A percentile compares a stretch with the other conserved stretches of the same genome.
phyloP scores from a whole-genome alignment of 2,113 vertebrate genomes.

The Litocranius walleri region DNA sequence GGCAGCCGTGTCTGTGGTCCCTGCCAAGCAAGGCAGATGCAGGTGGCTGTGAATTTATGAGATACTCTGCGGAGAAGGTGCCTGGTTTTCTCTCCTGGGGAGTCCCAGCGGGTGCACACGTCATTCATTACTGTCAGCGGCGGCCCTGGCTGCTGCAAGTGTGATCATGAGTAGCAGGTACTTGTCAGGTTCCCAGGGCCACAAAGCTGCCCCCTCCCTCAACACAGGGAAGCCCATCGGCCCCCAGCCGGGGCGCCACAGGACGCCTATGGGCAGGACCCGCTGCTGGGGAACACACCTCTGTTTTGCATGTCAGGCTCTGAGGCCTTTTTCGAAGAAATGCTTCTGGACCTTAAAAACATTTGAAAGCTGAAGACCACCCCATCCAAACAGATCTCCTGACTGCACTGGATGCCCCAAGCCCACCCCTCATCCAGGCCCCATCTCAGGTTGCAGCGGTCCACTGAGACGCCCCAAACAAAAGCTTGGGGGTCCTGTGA shows the following conservation, averaged over 20 bases:
- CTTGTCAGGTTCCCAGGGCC: accelerated
- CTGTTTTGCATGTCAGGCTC: not conserved
- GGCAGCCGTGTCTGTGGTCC: not conserved
- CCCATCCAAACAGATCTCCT: accelerated
- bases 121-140: accelerated
- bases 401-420: accelerated
- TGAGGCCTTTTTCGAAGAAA: not conserved
- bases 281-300: accelerated
- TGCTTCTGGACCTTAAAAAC: not conserved
- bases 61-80: not conserved
- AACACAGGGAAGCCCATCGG: accelerated
- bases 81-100: not conserved
- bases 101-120: accelerated
- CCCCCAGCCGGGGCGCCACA: accelerated
- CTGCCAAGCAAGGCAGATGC: not conserved
- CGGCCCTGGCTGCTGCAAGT: accelerated
- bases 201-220: accelerated
- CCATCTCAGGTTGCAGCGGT: not conserved
- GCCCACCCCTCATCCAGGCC: not conserved
- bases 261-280: accelerated
- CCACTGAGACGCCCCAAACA: not conserved
- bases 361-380: not conserved
- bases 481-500: not conserved
- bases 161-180: accelerated
- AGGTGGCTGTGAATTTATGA: not conserved